phyloP scores from a whole-genome alignment of 2,797 vertebrate genomes.

The Phoxinus dragarum region DNA sequence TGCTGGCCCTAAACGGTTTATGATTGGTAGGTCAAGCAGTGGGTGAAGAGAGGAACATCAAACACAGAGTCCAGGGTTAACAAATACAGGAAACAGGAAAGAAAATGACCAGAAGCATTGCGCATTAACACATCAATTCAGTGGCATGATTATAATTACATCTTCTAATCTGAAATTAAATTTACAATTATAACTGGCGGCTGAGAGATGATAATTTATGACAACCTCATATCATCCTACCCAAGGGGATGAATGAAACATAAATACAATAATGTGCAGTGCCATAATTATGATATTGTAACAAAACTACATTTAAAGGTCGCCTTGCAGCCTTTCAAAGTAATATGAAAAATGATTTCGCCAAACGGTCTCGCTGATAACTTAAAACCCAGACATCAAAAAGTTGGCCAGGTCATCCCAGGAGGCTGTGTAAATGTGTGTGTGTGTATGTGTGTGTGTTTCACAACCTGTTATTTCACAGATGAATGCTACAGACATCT shows the following conservation, averaged over 20 bases:
- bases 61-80: conserved; percentile 10
- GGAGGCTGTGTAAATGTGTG: conserved; percentile 8
- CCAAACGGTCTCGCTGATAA: neutral
- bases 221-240: conserved; percentile 66
- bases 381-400: conserved; percentile 21
- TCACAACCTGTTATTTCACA: conserved; percentile 39
- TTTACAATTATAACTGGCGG: conserved; percentile 66
- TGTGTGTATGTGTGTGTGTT: neutral
- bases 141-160: conserved; percentile 51
- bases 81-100: neutral
- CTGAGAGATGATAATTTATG: conserved; percentile 58
- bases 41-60: conserved; percentile 12
- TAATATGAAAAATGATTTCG: neutral
- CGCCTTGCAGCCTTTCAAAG: neutral
- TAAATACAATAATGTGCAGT: conserved; percentile 41
- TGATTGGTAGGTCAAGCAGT: neutral
- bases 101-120: conserved; percentile 13
- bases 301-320: conserved; percentile 32
- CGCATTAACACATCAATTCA: conserved; percentile 10
- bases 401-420: conserved; percentile 8
- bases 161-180: conserved; percentile 46
- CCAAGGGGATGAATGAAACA: conserved; percentile 64
- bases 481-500: conserved; percentile 35
- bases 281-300: conserved; percentile 17
- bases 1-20: neutral